Percentiles rank a stretch among this genome's conserved stretches.
Conservation (phyloP, 1,140 invertebrate genomes). For the Tribolium madens region DNA sequence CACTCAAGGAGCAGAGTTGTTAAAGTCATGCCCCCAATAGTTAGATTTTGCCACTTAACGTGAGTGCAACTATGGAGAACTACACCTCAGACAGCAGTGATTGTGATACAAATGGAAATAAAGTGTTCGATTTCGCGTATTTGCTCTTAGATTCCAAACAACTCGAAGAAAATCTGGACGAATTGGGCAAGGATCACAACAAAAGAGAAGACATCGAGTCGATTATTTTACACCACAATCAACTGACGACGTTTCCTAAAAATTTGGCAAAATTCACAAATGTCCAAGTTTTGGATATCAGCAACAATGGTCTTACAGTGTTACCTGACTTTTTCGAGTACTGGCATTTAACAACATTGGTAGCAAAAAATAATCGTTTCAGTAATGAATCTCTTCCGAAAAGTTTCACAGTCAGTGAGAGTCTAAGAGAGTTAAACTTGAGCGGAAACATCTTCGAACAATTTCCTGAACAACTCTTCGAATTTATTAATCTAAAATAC, state of each 20-base stretch:
- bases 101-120: constrained; percentile 73
- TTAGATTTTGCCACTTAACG: not conserved
- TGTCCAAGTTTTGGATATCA: constrained; percentile 84
- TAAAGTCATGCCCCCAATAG: constrained; percentile 15
- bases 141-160: constrained; percentile 72
- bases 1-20: not conserved
- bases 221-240: constrained; percentile 79
- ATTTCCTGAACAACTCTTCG: constrained; percentile 89
- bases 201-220: constrained; percentile 75
- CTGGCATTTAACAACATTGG: constrained; percentile 81
- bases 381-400: constrained; percentile 88
- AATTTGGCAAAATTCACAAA: constrained; percentile 70
- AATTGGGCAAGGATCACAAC: constrained; percentile 69
- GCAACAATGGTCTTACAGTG: constrained; percentile 83
- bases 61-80: constrained; percentile 59
- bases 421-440: constrained; percentile 87
- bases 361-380: constrained; percentile 90
- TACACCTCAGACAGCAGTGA: constrained; percentile 87
- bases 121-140: constrained; percentile 79
- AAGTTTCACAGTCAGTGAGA: constrained; percentile 71
- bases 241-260: constrained; percentile 66
- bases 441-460: constrained; percentile 89
- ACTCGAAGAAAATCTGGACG: constrained; percentile 71
- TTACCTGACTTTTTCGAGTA: constrained; percentile 81
- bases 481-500: constrained; percentile 81